Percentiles rank a stretch among this genome's conserved stretches.
phyloP scores from a whole-genome alignment of 2,797 vertebrate genomes.

The Odontamblyopus rebecca region DNA sequence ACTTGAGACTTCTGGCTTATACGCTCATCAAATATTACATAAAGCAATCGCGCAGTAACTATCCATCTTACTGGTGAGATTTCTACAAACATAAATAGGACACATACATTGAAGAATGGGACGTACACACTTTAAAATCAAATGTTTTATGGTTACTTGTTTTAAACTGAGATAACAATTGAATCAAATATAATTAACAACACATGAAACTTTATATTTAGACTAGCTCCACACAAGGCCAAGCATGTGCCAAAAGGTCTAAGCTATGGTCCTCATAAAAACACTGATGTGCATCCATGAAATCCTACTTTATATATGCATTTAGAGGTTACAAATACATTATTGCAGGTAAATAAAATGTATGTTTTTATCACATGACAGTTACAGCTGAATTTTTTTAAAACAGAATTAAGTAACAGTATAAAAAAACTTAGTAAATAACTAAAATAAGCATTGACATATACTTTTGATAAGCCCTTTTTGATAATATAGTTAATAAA shows the following conservation, averaged over 20 bases:
- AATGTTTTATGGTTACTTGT: not conserved
- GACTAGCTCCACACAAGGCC: not conserved
- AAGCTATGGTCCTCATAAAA: not conserved
- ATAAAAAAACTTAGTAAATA: constrained; percentile 57
- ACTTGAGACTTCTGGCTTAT: too few relatives aligned
- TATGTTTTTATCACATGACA: constrained; percentile 27
- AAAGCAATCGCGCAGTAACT: too few relatives aligned
- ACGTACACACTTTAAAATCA: not conserved
- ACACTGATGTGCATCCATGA: not conserved
- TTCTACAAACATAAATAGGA: too few relatives aligned
- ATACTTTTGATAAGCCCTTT: constrained; percentile 50
- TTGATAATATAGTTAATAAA: constrained; percentile 56
- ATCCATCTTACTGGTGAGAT: too few relatives aligned
- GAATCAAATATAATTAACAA: not conserved
- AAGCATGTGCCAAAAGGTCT: not conserved
- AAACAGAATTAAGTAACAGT: constrained; percentile 52
- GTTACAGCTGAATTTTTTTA: constrained; percentile 47
- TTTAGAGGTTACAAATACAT: constrained; percentile 2
- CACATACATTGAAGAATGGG: too few relatives aligned
- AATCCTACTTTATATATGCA: not conserved
- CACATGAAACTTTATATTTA: not conserved
- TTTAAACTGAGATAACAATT: not conserved
- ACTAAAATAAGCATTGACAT: constrained; percentile 46
- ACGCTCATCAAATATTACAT: too few relatives aligned
- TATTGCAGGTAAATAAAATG: constrained; percentile 4